These are phyloP conservation scores for Arctia plantaginis DNA, from an alignment of 2,888 invertebrate genomes.

Conservation along the genomic window DNA sequence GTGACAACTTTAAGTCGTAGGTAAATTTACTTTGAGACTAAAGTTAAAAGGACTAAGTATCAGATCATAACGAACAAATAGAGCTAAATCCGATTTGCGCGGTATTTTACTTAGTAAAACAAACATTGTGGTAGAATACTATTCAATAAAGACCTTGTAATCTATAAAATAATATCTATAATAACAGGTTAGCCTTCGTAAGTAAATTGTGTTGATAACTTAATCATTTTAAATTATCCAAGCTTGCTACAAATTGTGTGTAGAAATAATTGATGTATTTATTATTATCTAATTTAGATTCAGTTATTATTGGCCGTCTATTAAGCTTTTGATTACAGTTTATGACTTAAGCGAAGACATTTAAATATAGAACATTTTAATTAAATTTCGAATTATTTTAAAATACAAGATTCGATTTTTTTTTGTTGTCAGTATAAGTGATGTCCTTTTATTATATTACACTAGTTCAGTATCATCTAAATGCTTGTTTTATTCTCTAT, in stretches of 20 bases:
- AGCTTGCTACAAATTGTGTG: conserved; percentile 15
- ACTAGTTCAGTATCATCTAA: neutral
- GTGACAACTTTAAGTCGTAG: neutral
- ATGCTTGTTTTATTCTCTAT: neutral
- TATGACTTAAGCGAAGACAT: neutral
- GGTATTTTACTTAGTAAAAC: neutral
- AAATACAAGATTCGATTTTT: neutral
- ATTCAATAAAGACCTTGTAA: conserved; percentile 16
- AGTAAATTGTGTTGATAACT: conserved; percentile 36
- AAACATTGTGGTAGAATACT: neutral
- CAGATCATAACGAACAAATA: neutral
- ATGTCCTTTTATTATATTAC: neutral
- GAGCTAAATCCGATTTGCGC: neutral
- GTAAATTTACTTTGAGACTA: neutral
- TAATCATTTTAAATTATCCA: conserved; percentile 49
- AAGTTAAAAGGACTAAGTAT: neutral
- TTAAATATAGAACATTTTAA: neutral
- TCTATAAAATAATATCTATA: conserved; percentile 15
- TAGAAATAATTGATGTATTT: conserved; percentile 19
- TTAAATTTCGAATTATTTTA: neutral
- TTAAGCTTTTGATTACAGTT: neutral
- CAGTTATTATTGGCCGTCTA: conserved; percentile 7
- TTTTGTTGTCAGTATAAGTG: neutral
- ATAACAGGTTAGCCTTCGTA: conserved; percentile 21
- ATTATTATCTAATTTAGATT: conserved; percentile 12